Base-by-base conservation (phyloP, 2,113 vertebrate species). In the Centropus unirufus region DNA sequence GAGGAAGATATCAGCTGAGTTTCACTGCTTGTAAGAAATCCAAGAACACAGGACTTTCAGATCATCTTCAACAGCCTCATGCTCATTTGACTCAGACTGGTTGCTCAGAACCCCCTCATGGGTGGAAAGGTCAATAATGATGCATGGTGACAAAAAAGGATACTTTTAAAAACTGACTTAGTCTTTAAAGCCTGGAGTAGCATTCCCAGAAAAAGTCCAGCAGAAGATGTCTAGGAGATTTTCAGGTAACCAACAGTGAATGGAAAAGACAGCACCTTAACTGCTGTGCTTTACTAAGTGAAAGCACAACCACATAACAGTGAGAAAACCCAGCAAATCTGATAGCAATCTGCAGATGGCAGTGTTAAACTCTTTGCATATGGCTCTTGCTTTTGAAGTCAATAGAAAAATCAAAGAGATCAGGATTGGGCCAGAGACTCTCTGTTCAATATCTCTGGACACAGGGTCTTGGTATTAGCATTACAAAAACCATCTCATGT, bases 401-500 rank as follows among this genome's bases (percentile, higher is more conserved):
- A 93, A 74, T 8, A 64, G 47, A 78, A 80, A 83, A 73, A 95
- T 40, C 72, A 84, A 73, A 83, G 52, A 81, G 27, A 90, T 83
- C 74, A 96, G 91, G 79, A 67, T 39, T 72, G 83, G 95, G 87
- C 83, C 89, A 91, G 40, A 80, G 24, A 84, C 40, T 64, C 74
- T 73, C 87, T 80, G 44, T 42, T 89, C 58, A 77, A 9, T 86
- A 95, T 95, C 92, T 96, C 94, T 39, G 72, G 95, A 96, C 89
- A 54, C 66, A 85, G 3, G 2, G 70, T 94, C 92, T 97, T 84
- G 51, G 66, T 93, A 97, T 97, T 96, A 97, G 93, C 94, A 97
- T 96, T 97, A 96, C 93, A 97, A 96, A 96, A 95, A 96, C 75
- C 12, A 42, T 87, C 96, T 96, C 69, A 15, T 73, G 89, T 89